Evolutionary conservation across 2,113 vertebrate genomes (phyloP).

Genomic region (Cnemophilus loriae): DNA sequence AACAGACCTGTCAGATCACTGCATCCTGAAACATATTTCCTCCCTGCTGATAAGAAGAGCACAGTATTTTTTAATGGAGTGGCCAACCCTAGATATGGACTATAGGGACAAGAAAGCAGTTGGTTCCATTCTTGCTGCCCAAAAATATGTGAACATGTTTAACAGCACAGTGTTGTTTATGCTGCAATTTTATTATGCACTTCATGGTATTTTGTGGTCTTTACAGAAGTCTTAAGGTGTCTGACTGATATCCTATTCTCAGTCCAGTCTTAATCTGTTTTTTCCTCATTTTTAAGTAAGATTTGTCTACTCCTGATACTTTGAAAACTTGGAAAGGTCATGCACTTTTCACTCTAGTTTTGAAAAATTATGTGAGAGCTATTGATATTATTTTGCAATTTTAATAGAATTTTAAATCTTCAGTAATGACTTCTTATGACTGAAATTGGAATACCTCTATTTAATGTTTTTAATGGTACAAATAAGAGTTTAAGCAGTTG

Average conservation of each 20-base stretch:
- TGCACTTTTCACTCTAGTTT: neutral
- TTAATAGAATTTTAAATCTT: neutral
- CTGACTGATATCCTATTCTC: neutral
- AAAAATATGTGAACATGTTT: neutral
- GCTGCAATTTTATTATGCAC: neutral
- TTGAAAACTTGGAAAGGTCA: neutral
- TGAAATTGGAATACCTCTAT: neutral
- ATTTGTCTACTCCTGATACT: neutral
- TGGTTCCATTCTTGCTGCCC: neutral
- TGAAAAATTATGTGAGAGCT: neutral
- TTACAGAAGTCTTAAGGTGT: neutral
- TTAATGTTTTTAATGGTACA: neutral
- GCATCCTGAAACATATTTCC: neutral
- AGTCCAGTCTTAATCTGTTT: neutral
- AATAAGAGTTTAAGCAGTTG: neutral
- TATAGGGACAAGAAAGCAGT: neutral
- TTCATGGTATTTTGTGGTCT: neutral
- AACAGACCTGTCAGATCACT: neutral
- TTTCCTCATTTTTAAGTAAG: neutral
- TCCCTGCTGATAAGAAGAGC: neutral
- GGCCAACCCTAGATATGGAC: neutral
- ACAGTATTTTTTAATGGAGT: neutral
- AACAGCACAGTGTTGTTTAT: neutral
- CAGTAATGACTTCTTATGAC: neutral
- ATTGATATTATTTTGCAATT: neutral